Conservation (phyloP, 2,113 vertebrate genomes). For the Eira barbara region DNA sequence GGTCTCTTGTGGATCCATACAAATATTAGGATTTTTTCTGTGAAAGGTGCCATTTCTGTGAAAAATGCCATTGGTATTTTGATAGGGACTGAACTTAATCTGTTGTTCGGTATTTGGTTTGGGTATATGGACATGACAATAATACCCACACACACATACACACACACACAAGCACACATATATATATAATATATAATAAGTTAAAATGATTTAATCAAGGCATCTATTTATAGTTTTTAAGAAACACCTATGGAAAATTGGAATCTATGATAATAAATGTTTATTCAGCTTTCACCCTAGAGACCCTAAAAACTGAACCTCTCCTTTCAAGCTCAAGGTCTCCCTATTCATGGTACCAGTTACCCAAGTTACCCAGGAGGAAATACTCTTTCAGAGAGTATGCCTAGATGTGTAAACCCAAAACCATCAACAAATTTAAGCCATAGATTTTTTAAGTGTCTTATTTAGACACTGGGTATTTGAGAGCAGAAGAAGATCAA, state of each 20-base stretch:
- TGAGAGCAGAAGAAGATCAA: background rate
- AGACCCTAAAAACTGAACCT: background rate
- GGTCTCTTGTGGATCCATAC: background rate
- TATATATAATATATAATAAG: background rate
- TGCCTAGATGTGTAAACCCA: background rate
- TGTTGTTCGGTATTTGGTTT: background rate
- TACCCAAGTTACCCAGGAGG: background rate
- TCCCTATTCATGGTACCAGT: background rate
- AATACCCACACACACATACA: too few relatives aligned
- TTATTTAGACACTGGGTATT: background rate
- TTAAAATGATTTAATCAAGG: background rate
- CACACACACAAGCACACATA: too few relatives aligned
- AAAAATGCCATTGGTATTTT: background rate
- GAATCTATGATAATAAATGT: background rate
- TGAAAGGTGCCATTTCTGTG: background rate
- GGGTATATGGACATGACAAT: background rate
- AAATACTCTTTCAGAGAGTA: background rate
- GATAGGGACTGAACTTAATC: background rate
- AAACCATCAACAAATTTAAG: background rate
- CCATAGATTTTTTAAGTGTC: background rate
- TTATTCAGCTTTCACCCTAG: background rate
- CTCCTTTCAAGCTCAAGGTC: background rate
- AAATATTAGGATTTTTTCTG: background rate
- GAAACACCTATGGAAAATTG: background rate
- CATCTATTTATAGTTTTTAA: conserved; percentile 22